These are phyloP conservation scores for Tenthredo scrophulariae DNA, from an alignment of 2,888 invertebrate genomes.

Conservation along the genomic window DNA sequence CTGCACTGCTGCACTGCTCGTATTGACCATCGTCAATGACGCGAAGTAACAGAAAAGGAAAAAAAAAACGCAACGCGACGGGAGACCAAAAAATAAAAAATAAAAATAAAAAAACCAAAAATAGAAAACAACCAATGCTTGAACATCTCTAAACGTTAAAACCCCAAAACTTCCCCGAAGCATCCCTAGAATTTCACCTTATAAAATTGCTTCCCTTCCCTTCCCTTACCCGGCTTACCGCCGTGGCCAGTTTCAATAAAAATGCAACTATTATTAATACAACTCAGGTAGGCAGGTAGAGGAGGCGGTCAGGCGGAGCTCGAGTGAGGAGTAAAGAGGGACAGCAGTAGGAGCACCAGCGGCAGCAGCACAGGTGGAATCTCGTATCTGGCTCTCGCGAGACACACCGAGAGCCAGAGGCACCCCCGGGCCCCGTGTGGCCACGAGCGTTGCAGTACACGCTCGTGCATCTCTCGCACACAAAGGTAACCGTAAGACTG, in stretches of 20 bases:
- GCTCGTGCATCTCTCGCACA: constrained; percentile 12
- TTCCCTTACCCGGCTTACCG: neutral
- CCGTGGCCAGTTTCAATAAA: constrained; percentile 53
- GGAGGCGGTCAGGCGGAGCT: constrained; percentile 55
- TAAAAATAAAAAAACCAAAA: neutral
- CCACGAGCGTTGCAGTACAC: constrained; percentile 40
- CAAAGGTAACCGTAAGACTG: neutral
- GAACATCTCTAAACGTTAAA: neutral
- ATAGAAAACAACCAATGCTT: neutral
- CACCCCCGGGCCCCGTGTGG: constrained; percentile 42
- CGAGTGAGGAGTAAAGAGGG: constrained; percentile 56
- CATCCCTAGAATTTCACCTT: neutral
- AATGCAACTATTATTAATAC: constrained; percentile 65
- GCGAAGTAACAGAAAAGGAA: neutral
- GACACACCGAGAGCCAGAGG: constrained; percentile 56
- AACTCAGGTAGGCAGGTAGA: constrained; percentile 56
- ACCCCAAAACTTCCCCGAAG: neutral
- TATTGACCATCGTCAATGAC: constrained; percentile 23
- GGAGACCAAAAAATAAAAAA: neutral
- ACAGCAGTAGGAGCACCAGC: constrained; percentile 61
- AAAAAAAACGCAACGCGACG: too few species aligned
- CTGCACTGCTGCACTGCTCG: neutral
- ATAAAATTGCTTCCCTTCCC: neutral
- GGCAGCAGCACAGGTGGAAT: constrained; percentile 76
- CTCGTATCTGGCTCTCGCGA: constrained; percentile 71